Percentiles rank a stretch among this genome's conserved stretches.
Conservation (phyloP, 2,888 invertebrate species). For the Bruchidius siliquastri region DNA sequence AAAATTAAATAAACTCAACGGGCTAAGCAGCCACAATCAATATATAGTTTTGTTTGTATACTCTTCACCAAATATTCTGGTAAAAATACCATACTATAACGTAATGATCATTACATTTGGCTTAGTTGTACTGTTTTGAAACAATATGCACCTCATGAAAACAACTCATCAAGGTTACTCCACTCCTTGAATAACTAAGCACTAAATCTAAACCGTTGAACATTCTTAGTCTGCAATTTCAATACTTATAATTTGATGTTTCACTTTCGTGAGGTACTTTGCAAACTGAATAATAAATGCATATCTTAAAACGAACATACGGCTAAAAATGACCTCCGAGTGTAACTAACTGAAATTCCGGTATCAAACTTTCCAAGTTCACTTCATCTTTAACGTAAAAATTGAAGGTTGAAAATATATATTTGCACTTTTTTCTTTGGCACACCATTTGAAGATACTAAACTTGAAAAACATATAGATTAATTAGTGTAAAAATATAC, state of each 20-base stretch:
- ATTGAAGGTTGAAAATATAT: not conserved
- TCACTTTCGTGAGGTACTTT: not conserved
- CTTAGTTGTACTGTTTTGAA: slow-evolving; percentile 21
- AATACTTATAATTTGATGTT: not conserved
- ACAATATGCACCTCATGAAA: not conserved
- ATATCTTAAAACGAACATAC: not conserved
- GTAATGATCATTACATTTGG: slow-evolving; percentile 55
- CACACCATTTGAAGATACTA: not conserved
- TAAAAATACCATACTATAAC: slow-evolving; percentile 57
- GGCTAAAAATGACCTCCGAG: not conserved
- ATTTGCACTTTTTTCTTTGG: not conserved
- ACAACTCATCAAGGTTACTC: not conserved
- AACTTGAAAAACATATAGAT: not conserved
- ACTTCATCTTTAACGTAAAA: not conserved
- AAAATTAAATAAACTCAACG: slow-evolving; percentile 33
- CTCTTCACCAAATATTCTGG: slow-evolving; percentile 41
- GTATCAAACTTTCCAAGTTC: not conserved
- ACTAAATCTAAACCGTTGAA: not conserved
- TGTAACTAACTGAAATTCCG: not conserved
- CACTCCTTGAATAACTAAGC: not conserved
- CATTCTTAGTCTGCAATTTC: not conserved
- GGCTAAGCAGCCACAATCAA: slow-evolving; percentile 25
- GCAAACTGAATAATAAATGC: not conserved
- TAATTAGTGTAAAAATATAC: not conserved
- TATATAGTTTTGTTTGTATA: slow-evolving; percentile 3